Evolutionary conservation across 1,140 invertebrate species (phyloP).

Genomic region (Heliconius congener): DNA sequence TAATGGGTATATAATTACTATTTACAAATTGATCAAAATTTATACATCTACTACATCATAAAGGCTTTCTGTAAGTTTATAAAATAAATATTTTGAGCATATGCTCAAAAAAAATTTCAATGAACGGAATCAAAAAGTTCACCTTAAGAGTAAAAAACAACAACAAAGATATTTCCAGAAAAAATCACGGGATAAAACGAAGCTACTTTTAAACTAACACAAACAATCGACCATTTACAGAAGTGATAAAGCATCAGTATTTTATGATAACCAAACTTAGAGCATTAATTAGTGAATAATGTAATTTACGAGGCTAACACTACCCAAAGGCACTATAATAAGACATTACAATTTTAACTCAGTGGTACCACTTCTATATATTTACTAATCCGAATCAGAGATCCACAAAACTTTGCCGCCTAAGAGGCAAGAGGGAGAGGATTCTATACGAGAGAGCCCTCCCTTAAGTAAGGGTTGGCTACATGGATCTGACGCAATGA

Average conservation of each 20-base stretch:
- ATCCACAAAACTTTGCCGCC: constrained; percentile 69
- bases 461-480: constrained; percentile 58
- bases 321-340: constrained; percentile 58
- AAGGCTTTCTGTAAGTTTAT: no score
- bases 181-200: background rate
- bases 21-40: no score
- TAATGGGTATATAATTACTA: no score
- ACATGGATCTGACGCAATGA: constrained; percentile 82
- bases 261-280: constrained; percentile 19
- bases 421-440: constrained; percentile 47
- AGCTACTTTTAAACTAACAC: background rate
- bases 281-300: constrained; percentile 29
- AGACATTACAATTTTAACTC: constrained; percentile 75
- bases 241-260: constrained; percentile 4
- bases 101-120: no score
- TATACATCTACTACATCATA: no score
- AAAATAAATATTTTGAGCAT: no score
- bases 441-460: constrained; percentile 42
- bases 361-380: constrained; percentile 55
- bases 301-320: constrained; percentile 35
- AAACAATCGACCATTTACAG: background rate
- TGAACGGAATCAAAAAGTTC: no score
- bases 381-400: constrained; percentile 78
- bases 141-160: background rate
- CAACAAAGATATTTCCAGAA: background rate